phyloP scores from a whole-genome alignment of 1,140 invertebrate genomes.

The Phenacoccus solenopsis region DNA sequence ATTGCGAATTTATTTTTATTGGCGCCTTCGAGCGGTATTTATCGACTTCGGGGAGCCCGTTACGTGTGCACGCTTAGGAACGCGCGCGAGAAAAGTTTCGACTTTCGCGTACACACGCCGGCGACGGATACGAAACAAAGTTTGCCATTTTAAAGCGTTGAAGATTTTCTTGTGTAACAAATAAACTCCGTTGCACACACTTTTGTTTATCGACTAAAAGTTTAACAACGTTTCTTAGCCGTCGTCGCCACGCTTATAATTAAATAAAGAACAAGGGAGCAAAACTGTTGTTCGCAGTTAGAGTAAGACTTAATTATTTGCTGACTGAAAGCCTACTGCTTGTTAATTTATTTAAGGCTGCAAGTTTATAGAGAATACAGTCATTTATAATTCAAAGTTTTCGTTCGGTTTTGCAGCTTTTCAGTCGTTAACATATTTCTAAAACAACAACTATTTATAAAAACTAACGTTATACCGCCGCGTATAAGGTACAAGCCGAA shows the following conservation, averaged over 20 bases:
- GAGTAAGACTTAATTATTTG: slow-evolving; percentile 17
- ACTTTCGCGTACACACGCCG: not conserved
- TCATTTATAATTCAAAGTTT: slow-evolving; percentile 18
- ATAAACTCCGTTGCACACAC: slow-evolving; percentile 7
- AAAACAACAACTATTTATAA: slow-evolving; percentile 4
- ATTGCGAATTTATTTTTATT: no score
- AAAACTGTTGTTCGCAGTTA: slow-evolving; percentile 12
- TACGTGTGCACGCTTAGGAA: no score
- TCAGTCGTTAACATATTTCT: slow-evolving; percentile 10
- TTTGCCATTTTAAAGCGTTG: slow-evolving; percentile 6
- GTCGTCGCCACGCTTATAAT: slow-evolving; percentile 16
- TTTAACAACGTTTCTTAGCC: slow-evolving; percentile 16
- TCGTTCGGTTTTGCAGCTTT: slow-evolving; percentile 15
- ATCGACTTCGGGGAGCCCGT: no score
- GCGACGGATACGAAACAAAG: slow-evolving; percentile 1
- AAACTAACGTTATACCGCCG: not conserved
- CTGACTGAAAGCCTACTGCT: slow-evolving; percentile 17
- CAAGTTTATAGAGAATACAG: slow-evolving; percentile 8
- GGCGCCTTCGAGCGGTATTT: no score
- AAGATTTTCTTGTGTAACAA: slow-evolving; percentile 17
- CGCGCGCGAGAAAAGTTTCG: no score
- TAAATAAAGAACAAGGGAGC: slow-evolving; percentile 4
- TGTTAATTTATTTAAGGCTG: slow-evolving; percentile 16
- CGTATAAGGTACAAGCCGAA: no score
- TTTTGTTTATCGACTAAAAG: slow-evolving; percentile 15